A percentile compares a stretch with the other conserved stretches of the same genome.
These are phyloP conservation scores for Heterohyrax brucei DNA, from an alignment of 2,797 vertebrate genomes.

Conservation along the genomic window DNA sequence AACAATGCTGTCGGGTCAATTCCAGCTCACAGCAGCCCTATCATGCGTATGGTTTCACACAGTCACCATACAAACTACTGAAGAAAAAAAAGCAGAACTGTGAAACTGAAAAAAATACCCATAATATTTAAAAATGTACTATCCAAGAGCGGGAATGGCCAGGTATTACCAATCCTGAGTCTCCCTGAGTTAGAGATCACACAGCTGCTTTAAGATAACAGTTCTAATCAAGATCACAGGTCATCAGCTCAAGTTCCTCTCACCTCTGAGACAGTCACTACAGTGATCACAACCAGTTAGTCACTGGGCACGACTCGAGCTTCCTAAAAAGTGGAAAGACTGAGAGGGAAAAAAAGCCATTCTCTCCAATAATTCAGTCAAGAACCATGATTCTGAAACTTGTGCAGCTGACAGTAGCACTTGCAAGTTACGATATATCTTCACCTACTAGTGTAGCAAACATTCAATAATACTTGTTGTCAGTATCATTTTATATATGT, in stretches of 20 bases:
- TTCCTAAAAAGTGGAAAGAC: not conserved
- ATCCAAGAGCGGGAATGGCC: not conserved
- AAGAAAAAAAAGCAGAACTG: not conserved
- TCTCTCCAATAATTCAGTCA: not conserved
- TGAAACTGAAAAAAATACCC: not conserved
- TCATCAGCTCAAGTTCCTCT: not conserved
- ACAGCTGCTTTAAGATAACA: not conserved
- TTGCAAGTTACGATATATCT: not conserved
- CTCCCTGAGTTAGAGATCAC: not conserved
- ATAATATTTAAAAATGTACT: conserved; percentile 54
- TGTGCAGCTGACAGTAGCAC: not conserved
- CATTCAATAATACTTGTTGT: not conserved
- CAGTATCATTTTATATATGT: conserved; percentile 43
- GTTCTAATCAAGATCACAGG: not conserved
- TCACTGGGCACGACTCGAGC: not conserved
- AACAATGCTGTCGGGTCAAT: too few relatives aligned
- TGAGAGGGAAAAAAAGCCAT: not conserved
- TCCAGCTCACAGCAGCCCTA: too few relatives aligned
- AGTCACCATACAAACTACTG: not conserved
- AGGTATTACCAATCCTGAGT: not conserved
- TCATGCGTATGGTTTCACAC: not conserved
- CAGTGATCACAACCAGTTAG: not conserved
- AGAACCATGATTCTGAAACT: not conserved
- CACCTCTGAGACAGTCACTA: not conserved
- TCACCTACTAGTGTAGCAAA: not conserved